Evolutionary conservation across 2,797 vertebrate species (phyloP).

Genomic region (Masticophis lateralis): DNA sequence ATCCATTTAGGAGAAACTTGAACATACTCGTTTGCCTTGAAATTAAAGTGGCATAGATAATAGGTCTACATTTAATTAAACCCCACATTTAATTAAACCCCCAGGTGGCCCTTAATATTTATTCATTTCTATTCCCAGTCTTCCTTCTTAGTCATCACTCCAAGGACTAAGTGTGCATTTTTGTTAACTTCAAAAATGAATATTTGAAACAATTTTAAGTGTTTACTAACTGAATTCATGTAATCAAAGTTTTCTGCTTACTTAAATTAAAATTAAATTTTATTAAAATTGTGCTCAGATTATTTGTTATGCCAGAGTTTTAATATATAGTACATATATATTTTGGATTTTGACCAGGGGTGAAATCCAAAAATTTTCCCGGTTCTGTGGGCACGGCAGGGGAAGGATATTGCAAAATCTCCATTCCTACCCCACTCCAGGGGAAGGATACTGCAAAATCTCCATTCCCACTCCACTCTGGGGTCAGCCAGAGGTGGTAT

Average conservation of each 20-base stretch:
- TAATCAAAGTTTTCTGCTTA: neutral
- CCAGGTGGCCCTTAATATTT: neutral
- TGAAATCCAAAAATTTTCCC: too few relatives aligned
- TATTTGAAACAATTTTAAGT: neutral
- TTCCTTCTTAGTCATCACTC: conserved; percentile 5
- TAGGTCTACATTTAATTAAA: conserved; percentile 12
- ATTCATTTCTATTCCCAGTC: neutral
- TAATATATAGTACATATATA: too few relatives aligned
- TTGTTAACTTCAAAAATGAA: neutral
- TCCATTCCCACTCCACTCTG: too few relatives aligned
- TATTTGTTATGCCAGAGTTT: neutral
- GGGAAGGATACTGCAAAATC: too few relatives aligned
- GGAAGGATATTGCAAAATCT: too few relatives aligned
- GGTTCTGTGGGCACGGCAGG: too few relatives aligned
- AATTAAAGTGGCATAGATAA: conserved; percentile 22
- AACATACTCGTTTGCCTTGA: neutral
- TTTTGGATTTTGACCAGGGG: too few relatives aligned
- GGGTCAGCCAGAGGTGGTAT: too few relatives aligned
- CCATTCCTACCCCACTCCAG: too few relatives aligned
- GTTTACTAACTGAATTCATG: neutral
- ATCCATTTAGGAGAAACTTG: neutral
- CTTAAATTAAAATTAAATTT: neutral
- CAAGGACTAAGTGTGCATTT: neutral
- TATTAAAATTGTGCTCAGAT: neutral
- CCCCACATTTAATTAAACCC: neutral